Conservation (phyloP, 2,797 vertebrate genomes). For the Pseudocheirus occidentalis region DNA sequence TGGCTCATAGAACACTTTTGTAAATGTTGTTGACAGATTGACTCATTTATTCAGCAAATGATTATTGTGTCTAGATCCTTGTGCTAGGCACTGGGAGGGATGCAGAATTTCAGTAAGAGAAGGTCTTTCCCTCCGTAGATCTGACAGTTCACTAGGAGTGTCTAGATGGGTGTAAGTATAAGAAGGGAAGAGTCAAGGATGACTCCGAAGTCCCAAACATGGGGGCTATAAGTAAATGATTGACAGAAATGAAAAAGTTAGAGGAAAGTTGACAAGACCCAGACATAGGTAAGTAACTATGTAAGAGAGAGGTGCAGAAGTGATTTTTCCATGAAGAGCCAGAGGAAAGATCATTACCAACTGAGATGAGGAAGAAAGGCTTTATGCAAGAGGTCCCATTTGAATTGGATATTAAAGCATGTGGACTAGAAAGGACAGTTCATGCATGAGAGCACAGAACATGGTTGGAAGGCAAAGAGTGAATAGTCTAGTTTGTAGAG, state of each 20-base stretch:
- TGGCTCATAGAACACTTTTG: not conserved
- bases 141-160: not conserved
- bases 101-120: not conserved
- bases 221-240: not conserved
- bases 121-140: not conserved
- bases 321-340: not conserved
- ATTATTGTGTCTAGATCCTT: not conserved
- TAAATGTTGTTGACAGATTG: not conserved
- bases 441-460: not conserved
- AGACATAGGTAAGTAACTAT: not conserved
- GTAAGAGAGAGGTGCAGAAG: not conserved
- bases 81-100: not conserved
- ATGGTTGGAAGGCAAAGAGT: not conserved
- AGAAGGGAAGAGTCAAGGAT: not conserved
- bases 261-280: not conserved
- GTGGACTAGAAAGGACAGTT: not conserved
- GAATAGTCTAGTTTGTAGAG: not conserved
- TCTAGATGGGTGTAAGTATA: not conserved
- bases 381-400: not conserved
- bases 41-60: not conserved
- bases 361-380: not conserved
- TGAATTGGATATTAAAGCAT: not conserved
- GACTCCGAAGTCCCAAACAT: not conserved
- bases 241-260: not conserved
- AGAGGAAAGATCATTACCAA: not conserved